These are phyloP conservation scores for Ahaetulla prasina DNA, from an alignment of 2,113 vertebrate genomes.

Conservation along the genomic window DNA sequence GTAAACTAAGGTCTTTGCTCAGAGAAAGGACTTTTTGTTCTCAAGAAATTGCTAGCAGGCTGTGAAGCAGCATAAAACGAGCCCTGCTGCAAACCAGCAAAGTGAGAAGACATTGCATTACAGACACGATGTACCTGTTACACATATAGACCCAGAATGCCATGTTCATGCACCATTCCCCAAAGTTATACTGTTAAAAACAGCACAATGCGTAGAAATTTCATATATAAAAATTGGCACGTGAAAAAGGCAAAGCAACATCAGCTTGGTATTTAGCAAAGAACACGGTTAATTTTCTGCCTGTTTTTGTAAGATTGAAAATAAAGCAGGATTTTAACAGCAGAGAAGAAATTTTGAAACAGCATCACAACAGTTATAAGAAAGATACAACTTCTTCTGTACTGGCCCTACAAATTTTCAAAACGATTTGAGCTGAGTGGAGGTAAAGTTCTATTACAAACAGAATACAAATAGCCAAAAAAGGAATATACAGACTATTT, in stretches of 20 bases:
- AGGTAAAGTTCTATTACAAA: not conserved
- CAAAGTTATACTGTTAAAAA: not conserved
- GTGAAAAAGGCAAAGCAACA: not conserved
- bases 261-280: not conserved
- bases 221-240: not conserved
- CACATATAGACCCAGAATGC: slow-evolving; percentile 1
- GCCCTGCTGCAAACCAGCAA: not conserved
- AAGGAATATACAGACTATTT: not conserved
- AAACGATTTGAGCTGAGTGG: not conserved
- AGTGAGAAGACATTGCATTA: not conserved
- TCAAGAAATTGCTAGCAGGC: slow-evolving; percentile 1
- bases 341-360: not conserved
- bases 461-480: not conserved
- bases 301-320: not conserved
- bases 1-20: not conserved
- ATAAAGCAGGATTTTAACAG: not conserved
- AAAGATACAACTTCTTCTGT: not conserved
- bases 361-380: not conserved
- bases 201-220: not conserved
- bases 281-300: not conserved
- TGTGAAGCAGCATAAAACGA: slow-evolving; percentile 9
- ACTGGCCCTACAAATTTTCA: not conserved
- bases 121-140: not conserved
- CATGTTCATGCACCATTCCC: not conserved
- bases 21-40: slow-evolving; percentile 1